phyloP scores from a whole-genome alignment of 2,113 vertebrate genomes.

The Aptenodytes forsteri region DNA sequence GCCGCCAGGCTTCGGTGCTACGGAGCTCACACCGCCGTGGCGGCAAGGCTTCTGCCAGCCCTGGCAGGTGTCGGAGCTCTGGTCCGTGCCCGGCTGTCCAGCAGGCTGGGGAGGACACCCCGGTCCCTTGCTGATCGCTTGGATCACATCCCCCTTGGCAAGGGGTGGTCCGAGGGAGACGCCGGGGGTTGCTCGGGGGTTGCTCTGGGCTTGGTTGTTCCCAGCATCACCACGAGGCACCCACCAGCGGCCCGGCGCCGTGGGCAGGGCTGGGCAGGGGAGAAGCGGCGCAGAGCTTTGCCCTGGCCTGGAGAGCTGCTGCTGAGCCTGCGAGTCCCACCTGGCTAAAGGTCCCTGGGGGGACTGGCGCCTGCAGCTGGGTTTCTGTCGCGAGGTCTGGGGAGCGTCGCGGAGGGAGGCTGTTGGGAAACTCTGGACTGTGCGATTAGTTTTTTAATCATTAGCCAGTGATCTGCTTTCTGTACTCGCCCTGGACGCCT shows the following conservation, averaged over 20 bases:
- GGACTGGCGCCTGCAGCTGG: fast-evolving
- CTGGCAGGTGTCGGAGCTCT: neutral
- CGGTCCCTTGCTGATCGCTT: neutral
- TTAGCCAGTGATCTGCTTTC: neutral
- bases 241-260: fast-evolving
- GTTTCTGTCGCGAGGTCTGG: neutral
- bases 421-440: conserved; percentile 17
- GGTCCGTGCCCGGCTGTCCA: neutral
- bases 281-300: neutral
- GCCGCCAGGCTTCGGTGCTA: fast-evolving
- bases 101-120: neutral
- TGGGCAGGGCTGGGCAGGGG: neutral
- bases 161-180: fast-evolving
- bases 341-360: neutral
- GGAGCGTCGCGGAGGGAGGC: fast-evolving
- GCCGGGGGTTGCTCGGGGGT: neutral
- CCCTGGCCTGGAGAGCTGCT: neutral
- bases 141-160: fast-evolving
- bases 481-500: neutral
- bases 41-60: neutral
- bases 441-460: conserved; percentile 9
- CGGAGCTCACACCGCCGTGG: fast-evolving
- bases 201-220: neutral
- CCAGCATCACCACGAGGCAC: neutral
- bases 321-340: fast-evolving